Evolutionary conservation across 2,113 vertebrate genomes (phyloP), one percentile per base, ranked within the genome.

Genomic region (Bolborhynchus lineola): DNA sequence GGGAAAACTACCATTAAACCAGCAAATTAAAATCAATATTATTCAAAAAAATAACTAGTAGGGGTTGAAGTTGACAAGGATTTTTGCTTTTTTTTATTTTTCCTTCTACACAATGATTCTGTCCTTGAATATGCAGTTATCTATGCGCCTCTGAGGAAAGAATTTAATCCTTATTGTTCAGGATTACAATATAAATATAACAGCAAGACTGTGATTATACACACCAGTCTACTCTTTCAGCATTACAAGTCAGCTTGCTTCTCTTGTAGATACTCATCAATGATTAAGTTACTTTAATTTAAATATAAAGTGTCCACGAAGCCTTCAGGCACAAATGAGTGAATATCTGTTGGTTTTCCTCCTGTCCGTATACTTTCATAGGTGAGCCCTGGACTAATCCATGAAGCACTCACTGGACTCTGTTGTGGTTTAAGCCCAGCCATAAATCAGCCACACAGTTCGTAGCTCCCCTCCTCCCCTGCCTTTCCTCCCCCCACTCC

Each of bases 21-120:
- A 83, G 53, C 19, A 94, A 92, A 94, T 65, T 94, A 86, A 93
- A 92, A 86, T 55, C 64, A 83, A 15, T 81, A 67, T 77, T 90
- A 88, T 86, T 83, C 5, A 28, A 88, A 96, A 91, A 79, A 80
- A 41, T 28, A 70, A 76, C 31, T 64, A 77, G 31, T 25, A 86
- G 17, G 46, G 79, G 60, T 74, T 90, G 82, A 94, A 88, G 71
- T 37, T 88, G 57, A 78, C 76, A 93, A 26, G 47, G 55, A 71
- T 74, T 90, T 80, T 72, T 89, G 68, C 8, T 74, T 59, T 35
- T 59, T 35, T 39, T 23, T 71, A 55, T 76, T 86, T 80, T 87
- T 49, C 33, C 37, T 86, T 78, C 33, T 67, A 31, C 50, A 59
- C 37, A 83, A 65, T 6, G 2, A 78, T 71, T 86, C 80, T 84